Conservation (phyloP, 2,797 vertebrate genomes). For the Argya squamiceps region DNA sequence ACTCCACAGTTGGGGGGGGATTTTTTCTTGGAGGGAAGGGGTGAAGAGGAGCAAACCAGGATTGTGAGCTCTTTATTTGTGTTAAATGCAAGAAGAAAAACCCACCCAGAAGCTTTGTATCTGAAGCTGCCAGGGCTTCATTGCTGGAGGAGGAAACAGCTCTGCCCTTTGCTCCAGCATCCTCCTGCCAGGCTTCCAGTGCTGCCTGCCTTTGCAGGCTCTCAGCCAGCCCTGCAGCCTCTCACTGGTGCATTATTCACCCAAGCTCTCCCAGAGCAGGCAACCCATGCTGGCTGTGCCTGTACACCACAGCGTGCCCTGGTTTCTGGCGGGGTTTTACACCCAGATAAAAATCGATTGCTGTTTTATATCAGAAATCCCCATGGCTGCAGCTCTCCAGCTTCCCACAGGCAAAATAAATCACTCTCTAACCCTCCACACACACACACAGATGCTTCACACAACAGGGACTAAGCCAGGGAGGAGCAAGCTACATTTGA, state of each 20-base stretch:
- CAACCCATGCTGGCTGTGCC: not conserved
- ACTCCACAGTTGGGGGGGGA: not conserved
- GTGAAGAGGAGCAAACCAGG: not conserved
- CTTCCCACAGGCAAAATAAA: not conserved
- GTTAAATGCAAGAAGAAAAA: not conserved
- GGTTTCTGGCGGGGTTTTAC: not conserved
- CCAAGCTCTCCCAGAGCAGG: not conserved
- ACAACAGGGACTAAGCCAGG: not conserved
- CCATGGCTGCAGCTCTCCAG: not conserved
- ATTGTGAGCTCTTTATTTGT: not conserved
- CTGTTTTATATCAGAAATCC: not conserved
- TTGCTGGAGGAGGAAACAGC: not conserved
- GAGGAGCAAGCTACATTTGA: not conserved
- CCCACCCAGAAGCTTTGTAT: not conserved
- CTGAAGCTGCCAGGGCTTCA: not conserved
- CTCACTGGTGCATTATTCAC: not conserved
- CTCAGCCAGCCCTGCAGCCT: not conserved
- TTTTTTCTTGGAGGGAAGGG: not conserved
- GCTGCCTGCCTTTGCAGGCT: not conserved
- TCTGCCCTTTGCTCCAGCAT: constrained; percentile 2
- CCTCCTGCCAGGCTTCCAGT: not conserved
- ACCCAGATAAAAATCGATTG: not conserved
- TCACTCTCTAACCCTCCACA: not conserved
- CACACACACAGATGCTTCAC: rapidly evolving
- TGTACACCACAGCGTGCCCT: rapidly evolving